These are phyloP conservation scores for Danio albolineatus DNA, from an alignment of 2,797 vertebrate species.

Conservation along the genomic window DNA sequence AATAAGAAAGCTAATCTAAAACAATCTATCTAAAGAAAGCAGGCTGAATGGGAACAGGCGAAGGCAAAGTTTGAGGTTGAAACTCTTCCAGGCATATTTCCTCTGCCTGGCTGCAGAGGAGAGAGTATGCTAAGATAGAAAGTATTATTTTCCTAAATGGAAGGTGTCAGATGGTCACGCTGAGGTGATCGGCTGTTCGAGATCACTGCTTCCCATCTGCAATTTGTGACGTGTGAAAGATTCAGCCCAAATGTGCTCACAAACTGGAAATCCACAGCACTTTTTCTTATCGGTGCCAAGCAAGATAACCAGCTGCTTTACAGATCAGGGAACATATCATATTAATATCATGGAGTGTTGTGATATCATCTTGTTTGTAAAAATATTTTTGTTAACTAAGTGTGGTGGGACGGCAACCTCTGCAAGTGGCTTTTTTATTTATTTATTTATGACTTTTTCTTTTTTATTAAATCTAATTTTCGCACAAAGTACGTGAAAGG, in stretches of 20 bases:
- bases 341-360: constrained; percentile 97
- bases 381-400: constrained; percentile 86
- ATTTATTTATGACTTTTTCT: neutral
- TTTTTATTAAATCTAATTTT: constrained; percentile 69
- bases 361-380: constrained; percentile 88
- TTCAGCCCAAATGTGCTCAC: constrained; percentile 99
- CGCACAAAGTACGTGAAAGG: constrained; percentile 40
- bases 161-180: constrained; percentile 99
- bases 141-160: constrained; percentile 99
- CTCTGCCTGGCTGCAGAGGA: constrained; percentile 94
- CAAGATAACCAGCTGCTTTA: constrained; percentile 99
- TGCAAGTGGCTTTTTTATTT: constrained; percentile 61
- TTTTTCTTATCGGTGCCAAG: constrained; percentile 99
- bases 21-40: constrained; percentile 64
- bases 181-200: constrained; percentile 99
- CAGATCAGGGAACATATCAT: constrained; percentile 99
- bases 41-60: constrained; percentile 34
- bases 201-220: constrained; percentile 99
- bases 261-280: constrained; percentile 99
- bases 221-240: constrained; percentile 99
- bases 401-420: constrained; percentile 79
- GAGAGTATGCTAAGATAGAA: constrained; percentile 99
- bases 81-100: constrained; percentile 97
- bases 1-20: constrained; percentile 71
- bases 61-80: constrained; percentile 75